Conservation (phyloP, 2,888 invertebrate genomes). For the Andricus quercusramuli region DNA sequence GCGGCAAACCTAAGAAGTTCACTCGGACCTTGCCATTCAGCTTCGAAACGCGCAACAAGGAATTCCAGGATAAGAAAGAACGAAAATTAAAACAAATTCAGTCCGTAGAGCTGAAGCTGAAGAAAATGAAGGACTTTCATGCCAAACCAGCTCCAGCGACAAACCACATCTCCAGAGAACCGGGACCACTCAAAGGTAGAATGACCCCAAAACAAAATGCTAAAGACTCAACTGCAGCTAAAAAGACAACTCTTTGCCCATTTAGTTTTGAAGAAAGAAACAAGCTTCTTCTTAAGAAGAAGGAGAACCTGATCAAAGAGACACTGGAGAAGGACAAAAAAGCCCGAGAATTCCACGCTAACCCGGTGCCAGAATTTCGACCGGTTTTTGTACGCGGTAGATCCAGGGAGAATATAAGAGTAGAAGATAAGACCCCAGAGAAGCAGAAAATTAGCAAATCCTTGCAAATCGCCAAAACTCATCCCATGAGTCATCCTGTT, state of each 20-base stretch:
- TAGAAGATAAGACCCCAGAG: constrained; percentile 54
- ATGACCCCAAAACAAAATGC: constrained; percentile 45
- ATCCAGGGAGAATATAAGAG: constrained; percentile 65
- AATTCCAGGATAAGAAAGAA: constrained; percentile 74
- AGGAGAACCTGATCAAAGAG: constrained; percentile 83
- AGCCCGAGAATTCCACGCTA: constrained; percentile 85
- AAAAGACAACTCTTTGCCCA: constrained; percentile 52
- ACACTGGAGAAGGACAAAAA: constrained; percentile 82
- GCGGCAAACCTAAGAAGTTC: constrained; percentile 47
- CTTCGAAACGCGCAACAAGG: constrained; percentile 79
- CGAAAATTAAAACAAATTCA: constrained; percentile 74
- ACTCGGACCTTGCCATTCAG: constrained; percentile 77
- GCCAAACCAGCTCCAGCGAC: constrained; percentile 83
- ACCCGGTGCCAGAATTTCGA: constrained; percentile 83
- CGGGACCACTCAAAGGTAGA: constrained; percentile 40
- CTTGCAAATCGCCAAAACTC: constrained; percentile 12
- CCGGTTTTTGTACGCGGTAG: constrained; percentile 74
- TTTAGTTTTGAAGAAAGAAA: constrained; percentile 85
- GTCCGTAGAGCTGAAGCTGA: constrained; percentile 59
- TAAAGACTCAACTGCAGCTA: constrained; percentile 49
- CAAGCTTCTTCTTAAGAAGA: constrained; percentile 80
- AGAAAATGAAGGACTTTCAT: constrained; percentile 79
- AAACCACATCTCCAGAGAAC: constrained; percentile 44
- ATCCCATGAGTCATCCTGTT: constrained; percentile 42
- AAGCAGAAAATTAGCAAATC: constrained; percentile 30